Evolutionary conservation across 2,113 vertebrate species (phyloP).

Genomic region (Antechinus flavipes): DNA sequence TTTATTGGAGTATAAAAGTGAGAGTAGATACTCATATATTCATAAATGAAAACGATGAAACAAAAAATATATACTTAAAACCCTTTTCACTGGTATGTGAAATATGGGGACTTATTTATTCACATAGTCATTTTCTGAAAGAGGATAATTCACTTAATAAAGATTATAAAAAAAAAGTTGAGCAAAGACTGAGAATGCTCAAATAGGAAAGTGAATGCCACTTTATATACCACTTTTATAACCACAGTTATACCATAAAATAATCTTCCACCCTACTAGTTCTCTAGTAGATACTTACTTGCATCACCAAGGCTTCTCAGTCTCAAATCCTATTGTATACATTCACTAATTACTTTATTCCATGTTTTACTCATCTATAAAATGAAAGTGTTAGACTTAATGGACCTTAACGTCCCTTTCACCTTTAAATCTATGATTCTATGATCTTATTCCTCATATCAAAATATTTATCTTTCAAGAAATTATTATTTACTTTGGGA

Average conservation of each 20-base stretch:
- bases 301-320: background rate
- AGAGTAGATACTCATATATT: too few relatives aligned
- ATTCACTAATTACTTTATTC: background rate
- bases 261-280: too few relatives aligned
- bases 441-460: background rate
- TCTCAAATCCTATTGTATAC: background rate
- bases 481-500: too few relatives aligned
- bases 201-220: background rate
- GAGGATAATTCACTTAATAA: slow-evolving; percentile 43
- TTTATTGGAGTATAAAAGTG: too few relatives aligned
- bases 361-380: background rate
- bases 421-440: background rate
- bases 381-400: background rate
- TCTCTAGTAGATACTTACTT: background rate
- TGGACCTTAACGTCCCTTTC: background rate
- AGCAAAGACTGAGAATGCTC: background rate
- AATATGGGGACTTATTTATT: background rate
- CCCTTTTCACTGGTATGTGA: slow-evolving; percentile 34
- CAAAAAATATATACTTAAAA: background rate
- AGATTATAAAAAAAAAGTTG: background rate
- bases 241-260: too few relatives aligned
- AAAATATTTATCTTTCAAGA: background rate
- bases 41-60: too few relatives aligned
- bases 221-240: too few relatives aligned
- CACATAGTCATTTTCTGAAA: slow-evolving; percentile 11